phyloP scores from a whole-genome alignment of 2,797 vertebrate species.

The Ispidina picta region DNA sequence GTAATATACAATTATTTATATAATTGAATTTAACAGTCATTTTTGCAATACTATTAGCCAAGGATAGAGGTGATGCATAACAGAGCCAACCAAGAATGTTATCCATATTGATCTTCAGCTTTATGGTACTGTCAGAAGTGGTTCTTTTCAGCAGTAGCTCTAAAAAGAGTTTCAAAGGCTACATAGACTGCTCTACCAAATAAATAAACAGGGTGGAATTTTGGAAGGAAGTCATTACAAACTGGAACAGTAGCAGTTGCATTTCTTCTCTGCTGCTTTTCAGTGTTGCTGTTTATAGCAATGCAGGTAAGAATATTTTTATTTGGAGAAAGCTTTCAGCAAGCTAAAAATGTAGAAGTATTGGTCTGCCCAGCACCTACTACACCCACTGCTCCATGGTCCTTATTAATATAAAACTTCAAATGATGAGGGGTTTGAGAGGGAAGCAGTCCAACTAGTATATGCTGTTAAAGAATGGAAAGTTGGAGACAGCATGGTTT shows the following conservation, averaged over 20 bases:
- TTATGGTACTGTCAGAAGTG: neutral
- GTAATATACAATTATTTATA: neutral
- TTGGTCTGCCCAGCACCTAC: neutral
- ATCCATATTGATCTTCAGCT: neutral
- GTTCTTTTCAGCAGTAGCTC: neutral
- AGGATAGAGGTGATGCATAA: neutral
- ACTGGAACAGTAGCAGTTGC: neutral
- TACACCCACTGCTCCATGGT: neutral
- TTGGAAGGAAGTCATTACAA: neutral
- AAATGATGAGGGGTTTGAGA: neutral
- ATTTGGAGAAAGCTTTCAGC: neutral
- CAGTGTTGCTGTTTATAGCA: neutral
- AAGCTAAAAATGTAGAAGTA: neutral
- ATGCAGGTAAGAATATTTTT: neutral
- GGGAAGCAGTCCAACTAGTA: neutral
- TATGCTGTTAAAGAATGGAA: neutral
- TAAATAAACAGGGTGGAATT: neutral
- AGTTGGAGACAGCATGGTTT: neutral
- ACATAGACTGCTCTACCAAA: rapidly evolving
- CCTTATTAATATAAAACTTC: neutral
- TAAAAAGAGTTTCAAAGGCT: neutral
- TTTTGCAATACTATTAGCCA: neutral
- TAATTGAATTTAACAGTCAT: neutral
- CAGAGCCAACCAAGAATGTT: neutral
- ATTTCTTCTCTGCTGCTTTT: neutral